phyloP scores from a whole-genome alignment of 1,140 invertebrate genomes.

The Rhyzopertha dominica region DNA sequence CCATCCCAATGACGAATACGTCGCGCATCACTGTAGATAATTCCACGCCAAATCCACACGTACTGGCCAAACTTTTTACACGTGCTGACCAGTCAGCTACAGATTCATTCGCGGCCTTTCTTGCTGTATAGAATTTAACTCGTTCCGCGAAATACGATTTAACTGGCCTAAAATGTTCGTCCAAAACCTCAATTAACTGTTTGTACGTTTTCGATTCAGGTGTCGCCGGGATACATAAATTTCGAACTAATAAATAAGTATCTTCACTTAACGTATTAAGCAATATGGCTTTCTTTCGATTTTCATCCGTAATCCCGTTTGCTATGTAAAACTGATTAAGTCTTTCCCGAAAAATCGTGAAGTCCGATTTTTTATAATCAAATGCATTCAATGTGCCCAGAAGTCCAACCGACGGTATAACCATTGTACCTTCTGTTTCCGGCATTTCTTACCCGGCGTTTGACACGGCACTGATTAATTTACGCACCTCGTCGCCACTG shows the following conservation, averaged over 20 bases:
- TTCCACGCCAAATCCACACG: slow-evolving; percentile 9
- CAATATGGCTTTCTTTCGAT: slow-evolving; percentile 8
- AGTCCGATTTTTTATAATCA: slow-evolving; percentile 2
- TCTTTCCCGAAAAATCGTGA: slow-evolving; percentile 1
- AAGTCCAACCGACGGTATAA: not conserved
- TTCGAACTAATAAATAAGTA: slow-evolving; percentile 1
- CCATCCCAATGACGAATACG: slow-evolving; percentile 17
- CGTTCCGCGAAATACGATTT: slow-evolving; percentile 17
- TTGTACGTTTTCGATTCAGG: slow-evolving; percentile 1
- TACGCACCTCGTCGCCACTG: no score
- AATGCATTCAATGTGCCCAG: not conserved
- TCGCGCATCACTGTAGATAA: slow-evolving; percentile 7
- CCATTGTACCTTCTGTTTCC: no score
- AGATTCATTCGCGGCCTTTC: slow-evolving; percentile 3
- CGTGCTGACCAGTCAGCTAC: slow-evolving; percentile 11
- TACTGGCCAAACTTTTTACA: slow-evolving; percentile 12
- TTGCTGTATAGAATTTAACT: slow-evolving; percentile 13
- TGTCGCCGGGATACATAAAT: not conserved
- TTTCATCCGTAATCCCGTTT: slow-evolving; percentile 1
- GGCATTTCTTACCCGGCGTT: no score
- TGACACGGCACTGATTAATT: no score
- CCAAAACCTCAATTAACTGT: slow-evolving; percentile 1
- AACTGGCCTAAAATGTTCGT: slow-evolving; percentile 5
- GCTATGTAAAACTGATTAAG: slow-evolving; percentile 9
- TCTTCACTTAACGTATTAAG: slow-evolving; percentile 4